Percentiles rank a stretch among this genome's conserved stretches.
These are phyloP conservation scores for Netelia fuscicornis DNA, from an alignment of 2,888 invertebrate species.

Conservation along the genomic window DNA sequence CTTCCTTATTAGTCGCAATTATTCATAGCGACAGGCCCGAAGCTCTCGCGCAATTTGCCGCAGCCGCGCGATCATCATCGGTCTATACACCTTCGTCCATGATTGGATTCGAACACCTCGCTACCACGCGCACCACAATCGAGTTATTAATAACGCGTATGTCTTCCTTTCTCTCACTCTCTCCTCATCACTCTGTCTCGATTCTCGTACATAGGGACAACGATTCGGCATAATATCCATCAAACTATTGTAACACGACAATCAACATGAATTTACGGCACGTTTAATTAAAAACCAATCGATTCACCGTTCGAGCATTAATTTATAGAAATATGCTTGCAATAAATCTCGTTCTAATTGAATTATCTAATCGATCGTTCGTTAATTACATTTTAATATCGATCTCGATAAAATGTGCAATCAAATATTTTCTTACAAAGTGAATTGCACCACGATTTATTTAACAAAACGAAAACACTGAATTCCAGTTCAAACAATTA, in stretches of 20 bases:
- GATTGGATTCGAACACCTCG: constrained; percentile 43
- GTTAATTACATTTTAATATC: too few relatives aligned
- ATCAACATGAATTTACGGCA: too few relatives aligned
- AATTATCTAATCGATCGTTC: too few relatives aligned
- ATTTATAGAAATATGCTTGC: too few relatives aligned
- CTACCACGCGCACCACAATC: constrained; percentile 5
- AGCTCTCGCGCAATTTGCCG: constrained; percentile 56
- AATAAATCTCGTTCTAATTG: too few relatives aligned
- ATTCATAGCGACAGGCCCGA: constrained; percentile 58
- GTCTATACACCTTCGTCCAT: constrained; percentile 21
- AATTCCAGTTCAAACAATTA: too few relatives aligned
- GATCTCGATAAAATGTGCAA: not conserved
- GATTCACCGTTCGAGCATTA: too few relatives aligned
- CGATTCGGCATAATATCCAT: constrained; percentile 47
- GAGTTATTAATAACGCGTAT: not conserved
- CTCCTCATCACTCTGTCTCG: not conserved
- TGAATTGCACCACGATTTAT: too few relatives aligned
- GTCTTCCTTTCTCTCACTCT: not conserved
- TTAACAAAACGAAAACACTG: too few relatives aligned
- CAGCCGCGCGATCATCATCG: constrained; percentile 9
- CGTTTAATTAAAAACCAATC: too few relatives aligned
- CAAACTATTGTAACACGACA: not conserved
- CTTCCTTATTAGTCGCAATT: constrained; percentile 67
- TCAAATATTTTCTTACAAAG: not conserved
- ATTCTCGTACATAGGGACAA: constrained; percentile 26